phyloP scores from a whole-genome alignment of 2,888 invertebrate genomes.

The Lacanobia wlatinum region DNA sequence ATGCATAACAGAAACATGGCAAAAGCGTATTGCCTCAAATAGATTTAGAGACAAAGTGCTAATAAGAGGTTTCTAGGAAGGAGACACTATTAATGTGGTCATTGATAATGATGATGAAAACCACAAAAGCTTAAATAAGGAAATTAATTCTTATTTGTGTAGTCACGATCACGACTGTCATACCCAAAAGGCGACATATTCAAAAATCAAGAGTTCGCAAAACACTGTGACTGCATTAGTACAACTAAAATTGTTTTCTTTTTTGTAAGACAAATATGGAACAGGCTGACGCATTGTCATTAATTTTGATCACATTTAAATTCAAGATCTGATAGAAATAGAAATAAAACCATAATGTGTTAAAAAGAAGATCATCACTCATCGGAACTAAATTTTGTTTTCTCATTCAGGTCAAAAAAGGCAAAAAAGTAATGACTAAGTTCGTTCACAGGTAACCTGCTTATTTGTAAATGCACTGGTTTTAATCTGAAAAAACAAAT shows the following conservation, averaged over 20 bases:
- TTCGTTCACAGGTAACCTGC: too few species aligned
- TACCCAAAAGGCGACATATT: too few species aligned
- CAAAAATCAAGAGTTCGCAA: too few species aligned
- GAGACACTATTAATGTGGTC: neutral
- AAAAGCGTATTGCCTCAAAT: neutral
- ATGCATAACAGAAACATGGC: neutral
- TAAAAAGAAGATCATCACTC: neutral
- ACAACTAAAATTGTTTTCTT: too few species aligned
- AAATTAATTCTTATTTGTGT: neutral
- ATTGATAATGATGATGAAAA: neutral
- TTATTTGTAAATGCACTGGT: too few species aligned
- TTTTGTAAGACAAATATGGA: too few species aligned
- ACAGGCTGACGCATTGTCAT: neutral
- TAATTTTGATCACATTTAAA: neutral
- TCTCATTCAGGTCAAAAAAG: too few species aligned
- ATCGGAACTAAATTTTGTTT: too few species aligned
- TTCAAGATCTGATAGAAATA: neutral
- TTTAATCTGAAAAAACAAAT: too few species aligned
- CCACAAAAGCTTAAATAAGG: neutral
- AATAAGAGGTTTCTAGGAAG: neutral
- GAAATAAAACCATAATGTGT: constrained; percentile 4
- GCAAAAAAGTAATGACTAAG: too few species aligned
- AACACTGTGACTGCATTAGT: too few species aligned
- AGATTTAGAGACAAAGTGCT: neutral
- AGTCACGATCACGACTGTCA: neutral